Base-by-base conservation (phyloP, 1,140 invertebrate species). In the Coboldia fuscipes region DNA sequence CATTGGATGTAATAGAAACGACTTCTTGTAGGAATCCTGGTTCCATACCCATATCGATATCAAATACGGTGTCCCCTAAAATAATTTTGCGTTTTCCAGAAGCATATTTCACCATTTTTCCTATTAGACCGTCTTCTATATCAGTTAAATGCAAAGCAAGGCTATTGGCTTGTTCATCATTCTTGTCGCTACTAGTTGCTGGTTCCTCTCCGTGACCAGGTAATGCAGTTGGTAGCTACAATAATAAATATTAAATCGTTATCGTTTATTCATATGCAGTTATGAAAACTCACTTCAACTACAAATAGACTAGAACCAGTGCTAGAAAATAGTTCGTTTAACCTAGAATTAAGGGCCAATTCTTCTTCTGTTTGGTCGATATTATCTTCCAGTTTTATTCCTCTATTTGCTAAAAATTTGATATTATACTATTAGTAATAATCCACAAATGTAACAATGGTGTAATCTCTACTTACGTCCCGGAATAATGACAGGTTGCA, bases 101-200 rank as follows among this genome's bases (percentile, higher is more conserved):
- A 13, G 56, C 56, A 39, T 62, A 59, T 1, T 67, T 46, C 23
- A 59, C 43, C 30, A 70, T 45, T 43, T 61, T 66, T 4, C 67
- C 67, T 29, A 68, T 63, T 35, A 56, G 56, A 1, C 66, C 66
- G 33, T 69, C 66, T 37, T 64, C 59, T 38, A 68, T 22, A 14
- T 37, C 29, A 30, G 14, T 22, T 16, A 26, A 15, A 36, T 28
- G 19, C 34, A 28, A 17, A 36, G 27, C 9, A 38, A 27, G 33
- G 20, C 19, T 14, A 28, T 30, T 26, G 33, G 28, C 5, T 27
- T 30, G 30, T 33, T 45, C 38, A 50, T 44, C 16, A 43, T 41
- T 15, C 40, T 34, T 32, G 13, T 41, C 39, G 23, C 22, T 4
- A 21, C 28, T 1, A 34, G 40, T 12, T 33, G 31, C 31, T 40